phyloP scores from a whole-genome alignment of 2,888 invertebrate genomes.

The Leucophenga montana region DNA sequence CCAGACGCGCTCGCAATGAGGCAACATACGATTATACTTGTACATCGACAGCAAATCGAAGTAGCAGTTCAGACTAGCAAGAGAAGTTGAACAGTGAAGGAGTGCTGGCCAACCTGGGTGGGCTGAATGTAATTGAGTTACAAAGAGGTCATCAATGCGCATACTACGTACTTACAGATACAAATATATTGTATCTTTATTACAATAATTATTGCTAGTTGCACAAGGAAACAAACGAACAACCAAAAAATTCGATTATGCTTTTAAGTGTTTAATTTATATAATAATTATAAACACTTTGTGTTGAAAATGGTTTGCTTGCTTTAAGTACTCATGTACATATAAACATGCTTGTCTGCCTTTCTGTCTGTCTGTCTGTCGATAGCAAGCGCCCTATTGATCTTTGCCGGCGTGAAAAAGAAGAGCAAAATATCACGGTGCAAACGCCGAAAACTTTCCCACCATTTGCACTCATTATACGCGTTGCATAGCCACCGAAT shows the following conservation, averaged over 20 bases:
- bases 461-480: conserved; percentile 66
- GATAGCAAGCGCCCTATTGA: conserved; percentile 37
- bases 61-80: conserved; percentile 10
- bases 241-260: not conserved
- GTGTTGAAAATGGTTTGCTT: conserved; percentile 52
- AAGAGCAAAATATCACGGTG: conserved; percentile 31
- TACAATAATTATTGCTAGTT: not conserved
- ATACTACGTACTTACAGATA: not conserved
- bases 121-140: conserved; percentile 61
- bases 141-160: conserved; percentile 54
- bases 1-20: not conserved
- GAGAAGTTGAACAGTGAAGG: not conserved
- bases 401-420: conserved; percentile 32
- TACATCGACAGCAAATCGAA: not conserved
- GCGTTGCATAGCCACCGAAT: conserved; percentile 63
- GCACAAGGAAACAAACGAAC: not conserved
- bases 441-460: conserved; percentile 61
- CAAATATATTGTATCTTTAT: not conserved
- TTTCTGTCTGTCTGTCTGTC: conserved; percentile 9
- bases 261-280: conserved; percentile 52
- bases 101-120: conserved; percentile 47
- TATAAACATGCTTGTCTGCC: not conserved
- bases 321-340: conserved; percentile 1
- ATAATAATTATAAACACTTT: conserved; percentile 52
- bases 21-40: no score